These are phyloP conservation scores for Danio albolineatus DNA, from an alignment of 2,797 vertebrate species.

Conservation along the genomic window DNA sequence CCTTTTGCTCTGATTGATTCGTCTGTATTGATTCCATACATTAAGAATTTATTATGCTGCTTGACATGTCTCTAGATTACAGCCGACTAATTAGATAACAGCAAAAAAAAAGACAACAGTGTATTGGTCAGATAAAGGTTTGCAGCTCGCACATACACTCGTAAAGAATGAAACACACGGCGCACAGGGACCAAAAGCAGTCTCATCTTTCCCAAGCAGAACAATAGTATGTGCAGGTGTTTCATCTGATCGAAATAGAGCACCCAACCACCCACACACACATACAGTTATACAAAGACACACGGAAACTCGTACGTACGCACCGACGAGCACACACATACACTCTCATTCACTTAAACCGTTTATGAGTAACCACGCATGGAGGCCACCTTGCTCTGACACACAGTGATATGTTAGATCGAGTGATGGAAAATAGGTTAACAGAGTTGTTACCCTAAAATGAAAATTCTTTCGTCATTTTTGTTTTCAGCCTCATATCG, in stretches of 20 bases:
- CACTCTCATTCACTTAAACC: conserved; percentile 43
- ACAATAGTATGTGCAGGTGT: conserved; percentile 55
- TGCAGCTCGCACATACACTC: conserved; percentile 1
- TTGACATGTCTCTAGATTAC: conserved; percentile 16
- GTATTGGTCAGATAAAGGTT: conserved; percentile 16
- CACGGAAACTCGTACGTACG: conserved; percentile 32
- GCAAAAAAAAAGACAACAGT: conserved; percentile 10
- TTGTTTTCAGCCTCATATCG: neutral
- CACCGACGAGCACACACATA: conserved; percentile 1
- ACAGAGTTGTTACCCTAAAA: neutral
- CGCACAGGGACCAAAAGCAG: conserved; percentile 23
- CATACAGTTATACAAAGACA: conserved; percentile 39
- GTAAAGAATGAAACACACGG: conserved; percentile 22
- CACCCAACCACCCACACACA: conserved; percentile 33
- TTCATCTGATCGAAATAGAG: conserved; percentile 45
- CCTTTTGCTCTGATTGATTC: conserved; percentile 36
- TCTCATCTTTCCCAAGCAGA: conserved; percentile 42
- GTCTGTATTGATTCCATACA: conserved; percentile 40
- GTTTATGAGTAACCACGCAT: conserved; percentile 13
- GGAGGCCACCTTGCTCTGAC: conserved; percentile 7
- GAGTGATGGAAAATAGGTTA: conserved; percentile 13
- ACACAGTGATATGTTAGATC: neutral
- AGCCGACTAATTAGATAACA: conserved; percentile 10
- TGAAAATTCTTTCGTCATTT: neutral
- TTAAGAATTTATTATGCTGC: conserved; percentile 48